Conservation (phyloP, 2,113 vertebrate genomes). For the Miniopterus natalensis region DNA sequence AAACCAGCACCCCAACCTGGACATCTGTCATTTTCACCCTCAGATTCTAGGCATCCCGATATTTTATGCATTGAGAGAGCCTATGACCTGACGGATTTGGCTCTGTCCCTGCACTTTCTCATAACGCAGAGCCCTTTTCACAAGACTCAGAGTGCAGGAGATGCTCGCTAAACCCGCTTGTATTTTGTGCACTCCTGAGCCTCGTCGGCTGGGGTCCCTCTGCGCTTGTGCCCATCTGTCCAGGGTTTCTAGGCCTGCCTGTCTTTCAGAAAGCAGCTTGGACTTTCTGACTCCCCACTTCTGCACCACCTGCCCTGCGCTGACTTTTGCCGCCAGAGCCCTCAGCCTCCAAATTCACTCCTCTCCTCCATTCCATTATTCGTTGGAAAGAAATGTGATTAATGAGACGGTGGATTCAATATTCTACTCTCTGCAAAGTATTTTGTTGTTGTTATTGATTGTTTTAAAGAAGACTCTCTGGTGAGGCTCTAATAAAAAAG, state of each 20-base stretch:
- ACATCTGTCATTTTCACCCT: not conserved
- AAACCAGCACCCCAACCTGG: not conserved
- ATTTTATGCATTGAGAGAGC: not conserved
- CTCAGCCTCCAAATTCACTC: not conserved
- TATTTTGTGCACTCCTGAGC: not conserved
- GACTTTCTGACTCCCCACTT: not conserved
- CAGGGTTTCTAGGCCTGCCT: not conserved
- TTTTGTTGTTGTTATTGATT: not conserved
- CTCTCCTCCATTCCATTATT: not conserved
- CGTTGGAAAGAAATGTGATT: not conserved
- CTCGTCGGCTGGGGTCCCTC: not conserved
- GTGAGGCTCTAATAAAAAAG: not conserved
- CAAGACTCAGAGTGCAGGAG: not conserved
- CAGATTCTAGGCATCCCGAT: not conserved
- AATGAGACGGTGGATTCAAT: not conserved
- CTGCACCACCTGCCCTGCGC: rapidly evolving
- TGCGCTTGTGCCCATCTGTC: not conserved
- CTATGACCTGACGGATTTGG: too few relatives aligned
- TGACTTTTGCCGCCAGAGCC: not conserved
- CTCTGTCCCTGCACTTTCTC: not conserved
- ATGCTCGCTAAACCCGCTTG: not conserved
- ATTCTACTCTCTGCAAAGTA: not conserved
- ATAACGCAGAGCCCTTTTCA: not conserved
- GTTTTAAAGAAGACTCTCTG: not conserved
- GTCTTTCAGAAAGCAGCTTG: rapidly evolving